phyloP scores from a whole-genome alignment of 2,888 invertebrate genomes.

The Pachliopta kotzebuea region DNA sequence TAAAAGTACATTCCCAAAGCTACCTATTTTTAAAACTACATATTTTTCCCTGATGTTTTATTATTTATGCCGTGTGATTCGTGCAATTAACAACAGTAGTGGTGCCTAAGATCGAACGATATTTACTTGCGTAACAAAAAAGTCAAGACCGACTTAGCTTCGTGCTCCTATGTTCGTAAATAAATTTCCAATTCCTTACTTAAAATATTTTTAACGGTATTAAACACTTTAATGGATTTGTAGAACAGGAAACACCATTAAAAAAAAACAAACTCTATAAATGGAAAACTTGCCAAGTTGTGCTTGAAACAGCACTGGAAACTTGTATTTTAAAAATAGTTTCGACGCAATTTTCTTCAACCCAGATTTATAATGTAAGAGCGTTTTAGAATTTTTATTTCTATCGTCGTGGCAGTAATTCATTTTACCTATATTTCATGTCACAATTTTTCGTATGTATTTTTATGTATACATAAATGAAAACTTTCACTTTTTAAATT shows the following conservation, averaged over 20 bases:
- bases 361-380: slow-evolving; percentile 28
- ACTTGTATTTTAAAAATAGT: slow-evolving; percentile 30
- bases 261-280: slow-evolving; percentile 19
- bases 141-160: not conserved
- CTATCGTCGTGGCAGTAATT: slow-evolving; percentile 10
- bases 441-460: not conserved
- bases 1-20: no score
- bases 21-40: no score
- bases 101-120: not conserved
- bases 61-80: not conserved
- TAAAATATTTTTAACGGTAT: not conserved
- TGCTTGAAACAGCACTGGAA: slow-evolving; percentile 24
- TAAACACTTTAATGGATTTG: slow-evolving; percentile 4
- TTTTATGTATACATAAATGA: not conserved
- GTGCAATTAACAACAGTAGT: slow-evolving; percentile 1
- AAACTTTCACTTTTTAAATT: not conserved
- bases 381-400: slow-evolving; percentile 25
- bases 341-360: slow-evolving; percentile 28
- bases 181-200: not conserved
- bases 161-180: not conserved
- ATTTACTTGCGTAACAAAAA: not conserved
- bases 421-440: not conserved
- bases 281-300: slow-evolving; percentile 24
- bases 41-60: not conserved
- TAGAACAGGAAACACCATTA: slow-evolving; percentile 11